phyloP scores from a whole-genome alignment of 2,113 vertebrate genomes.

The Ptychochromis oligacanthus region DNA sequence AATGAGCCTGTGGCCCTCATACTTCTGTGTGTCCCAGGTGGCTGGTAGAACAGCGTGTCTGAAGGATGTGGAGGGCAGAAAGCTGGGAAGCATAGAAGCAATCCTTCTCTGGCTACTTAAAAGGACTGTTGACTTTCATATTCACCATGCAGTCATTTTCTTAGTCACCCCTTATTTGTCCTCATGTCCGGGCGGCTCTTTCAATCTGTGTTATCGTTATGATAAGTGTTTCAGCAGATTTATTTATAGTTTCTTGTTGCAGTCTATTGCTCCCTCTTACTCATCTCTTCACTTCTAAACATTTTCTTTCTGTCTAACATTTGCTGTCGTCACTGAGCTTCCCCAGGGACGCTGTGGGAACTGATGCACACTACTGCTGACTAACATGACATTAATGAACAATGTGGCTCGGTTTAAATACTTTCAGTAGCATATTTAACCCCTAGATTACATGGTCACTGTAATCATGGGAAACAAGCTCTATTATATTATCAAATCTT shows the following conservation, averaged over 20 bases:
- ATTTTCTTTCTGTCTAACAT: conserved; percentile 42
- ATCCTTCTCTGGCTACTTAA: not conserved
- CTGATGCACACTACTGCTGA: conserved; percentile 39
- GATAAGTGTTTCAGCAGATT: not conserved
- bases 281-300: conserved; percentile 18
- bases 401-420: conserved; percentile 14
- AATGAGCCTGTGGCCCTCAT: not conserved
- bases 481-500: not conserved
- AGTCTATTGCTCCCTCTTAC: conserved; percentile 5
- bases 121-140: conserved; percentile 1
- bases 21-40: not conserved
- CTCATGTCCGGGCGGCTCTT: not conserved
- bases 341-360: conserved; percentile 56
- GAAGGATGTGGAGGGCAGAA: not conserved
- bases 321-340: conserved; percentile 56
- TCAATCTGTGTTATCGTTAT: not conserved
- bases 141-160: not conserved
- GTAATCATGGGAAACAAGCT: conserved; percentile 15
- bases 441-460: not conserved
- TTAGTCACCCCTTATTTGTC: not conserved
- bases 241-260: conserved; percentile 8
- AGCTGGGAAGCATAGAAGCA: not conserved
- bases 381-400: conserved; percentile 40
- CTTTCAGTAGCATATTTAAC: conserved; percentile 9
- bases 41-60: not conserved